A percentile compares a stretch with the other conserved stretches of the same genome.
Conservation (phyloP, 2,888 invertebrate species). For the Lithophane ornitopus region DNA sequence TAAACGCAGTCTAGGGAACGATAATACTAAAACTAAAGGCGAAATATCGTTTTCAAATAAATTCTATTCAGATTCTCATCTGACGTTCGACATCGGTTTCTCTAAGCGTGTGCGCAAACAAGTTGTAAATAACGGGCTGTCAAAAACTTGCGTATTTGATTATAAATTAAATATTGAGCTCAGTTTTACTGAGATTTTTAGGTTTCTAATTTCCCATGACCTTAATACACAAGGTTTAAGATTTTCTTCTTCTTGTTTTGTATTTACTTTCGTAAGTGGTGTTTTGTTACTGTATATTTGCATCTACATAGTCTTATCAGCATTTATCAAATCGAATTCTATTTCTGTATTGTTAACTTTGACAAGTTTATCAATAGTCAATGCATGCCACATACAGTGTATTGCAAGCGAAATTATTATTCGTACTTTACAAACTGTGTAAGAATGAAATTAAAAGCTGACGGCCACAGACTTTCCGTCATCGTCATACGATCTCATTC, state of each 20-base stretch:
- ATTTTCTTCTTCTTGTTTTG: constrained; percentile 19
- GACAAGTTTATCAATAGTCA: constrained; percentile 8
- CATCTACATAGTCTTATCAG: neutral
- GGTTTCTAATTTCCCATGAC: constrained; percentile 38
- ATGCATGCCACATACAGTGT: neutral
- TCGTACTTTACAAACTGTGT: neutral
- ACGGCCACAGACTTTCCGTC: neutral
- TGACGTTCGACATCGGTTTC: constrained; percentile 28
- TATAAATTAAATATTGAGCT: constrained; percentile 57
- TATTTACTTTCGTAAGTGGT: constrained; percentile 26
- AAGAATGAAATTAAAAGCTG: neutral
- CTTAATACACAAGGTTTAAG: constrained; percentile 22
- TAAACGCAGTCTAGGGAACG: constrained; percentile 10
- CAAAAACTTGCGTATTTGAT: constrained; percentile 49
- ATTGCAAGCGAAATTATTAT: constrained; percentile 1
- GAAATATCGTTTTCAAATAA: constrained; percentile 32
- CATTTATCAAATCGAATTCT: neutral
- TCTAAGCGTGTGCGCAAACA: constrained; percentile 30
- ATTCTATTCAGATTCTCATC: constrained; percentile 39
- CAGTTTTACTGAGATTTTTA: constrained; percentile 32
- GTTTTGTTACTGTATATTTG: constrained; percentile 14
- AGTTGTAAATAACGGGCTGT: constrained; percentile 53
- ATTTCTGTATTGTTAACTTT: constrained; percentile 22
- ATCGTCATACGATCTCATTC: constrained; percentile 13
- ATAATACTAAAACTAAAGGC: constrained; percentile 30